A percentile compares a stretch with the other conserved stretches of the same genome.
Conservation (phyloP, 2,113 vertebrate genomes). For the Galemys pyrenaicus region DNA sequence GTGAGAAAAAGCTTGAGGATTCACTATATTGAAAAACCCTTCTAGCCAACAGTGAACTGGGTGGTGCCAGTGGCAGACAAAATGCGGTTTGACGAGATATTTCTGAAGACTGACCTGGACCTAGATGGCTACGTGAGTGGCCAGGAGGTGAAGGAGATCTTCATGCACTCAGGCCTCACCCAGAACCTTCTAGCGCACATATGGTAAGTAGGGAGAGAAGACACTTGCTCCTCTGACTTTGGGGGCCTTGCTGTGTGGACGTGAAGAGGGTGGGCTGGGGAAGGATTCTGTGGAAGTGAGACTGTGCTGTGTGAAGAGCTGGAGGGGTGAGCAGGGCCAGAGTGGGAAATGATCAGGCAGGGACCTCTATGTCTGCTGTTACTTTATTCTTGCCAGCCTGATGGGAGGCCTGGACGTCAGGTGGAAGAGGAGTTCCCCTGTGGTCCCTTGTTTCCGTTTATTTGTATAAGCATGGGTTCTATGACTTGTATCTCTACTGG, state of each 20-base stretch:
- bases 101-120: constrained; percentile 96
- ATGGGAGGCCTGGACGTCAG: not conserved
- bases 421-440: not conserved
- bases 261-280: not conserved
- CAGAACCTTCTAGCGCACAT: constrained; percentile 96
- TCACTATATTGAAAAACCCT: constrained; percentile 15
- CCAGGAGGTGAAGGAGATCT: constrained; percentile 97
- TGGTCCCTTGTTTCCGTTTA: not conserved
- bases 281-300: not conserved
- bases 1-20: not conserved
- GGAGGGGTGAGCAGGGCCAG: not conserved
- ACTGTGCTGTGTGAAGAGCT: not conserved
- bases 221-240: not conserved
- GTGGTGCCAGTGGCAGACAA: constrained; percentile 94
- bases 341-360: not conserved
- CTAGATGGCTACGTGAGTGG: constrained; percentile 97
- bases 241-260: not conserved
- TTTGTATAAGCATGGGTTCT: not conserved
- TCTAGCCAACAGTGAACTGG: constrained; percentile 91
- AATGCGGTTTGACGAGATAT: constrained; percentile 95
- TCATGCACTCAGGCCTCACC: constrained; percentile 96
- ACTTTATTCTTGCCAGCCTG: not conserved
- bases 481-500: not conserved
- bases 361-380: not conserved
- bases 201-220: constrained; percentile 87